Percentiles rank a stretch among this genome's conserved stretches.
These are phyloP conservation scores for Troides helena DNA, from an alignment of 2,888 invertebrate genomes.

Conservation along the genomic window DNA sequence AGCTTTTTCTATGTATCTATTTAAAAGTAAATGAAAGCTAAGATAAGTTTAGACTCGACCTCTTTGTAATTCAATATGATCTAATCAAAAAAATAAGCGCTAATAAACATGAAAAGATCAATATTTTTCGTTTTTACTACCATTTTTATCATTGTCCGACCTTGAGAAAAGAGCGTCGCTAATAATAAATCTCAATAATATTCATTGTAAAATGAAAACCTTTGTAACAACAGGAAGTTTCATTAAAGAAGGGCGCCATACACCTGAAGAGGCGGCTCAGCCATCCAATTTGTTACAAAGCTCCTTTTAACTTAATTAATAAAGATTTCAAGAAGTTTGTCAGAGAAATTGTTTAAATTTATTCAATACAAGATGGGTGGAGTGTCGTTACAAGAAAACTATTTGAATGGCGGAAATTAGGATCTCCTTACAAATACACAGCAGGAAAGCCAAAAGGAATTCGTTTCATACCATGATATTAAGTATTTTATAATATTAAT, in stretches of 20 bases:
- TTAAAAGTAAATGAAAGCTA: no score
- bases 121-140: background rate
- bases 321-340: constrained; percentile 2
- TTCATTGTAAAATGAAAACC: constrained; percentile 9
- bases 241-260: constrained; percentile 15
- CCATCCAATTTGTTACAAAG: constrained; percentile 12
- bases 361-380: background rate
- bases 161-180: constrained; percentile 2
- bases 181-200: constrained; percentile 16
- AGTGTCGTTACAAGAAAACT: no score
- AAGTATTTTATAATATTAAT: no score
- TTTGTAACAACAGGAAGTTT: constrained; percentile 19
- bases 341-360: constrained; percentile 1
- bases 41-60: no score
- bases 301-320: constrained; percentile 9
- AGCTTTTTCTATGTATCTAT: no score
- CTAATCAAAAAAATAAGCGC: no score
- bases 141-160: background rate
- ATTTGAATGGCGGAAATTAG: no score
- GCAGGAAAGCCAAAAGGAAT: no score
- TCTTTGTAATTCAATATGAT: no score
- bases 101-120: background rate
- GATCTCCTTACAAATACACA: no score
- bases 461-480: no score
- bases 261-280: constrained; percentile 13